Percentiles rank a stretch among this genome's conserved stretches.
Conservation (phyloP, 2,797 vertebrate species). For the Epinephelus coioides region DNA sequence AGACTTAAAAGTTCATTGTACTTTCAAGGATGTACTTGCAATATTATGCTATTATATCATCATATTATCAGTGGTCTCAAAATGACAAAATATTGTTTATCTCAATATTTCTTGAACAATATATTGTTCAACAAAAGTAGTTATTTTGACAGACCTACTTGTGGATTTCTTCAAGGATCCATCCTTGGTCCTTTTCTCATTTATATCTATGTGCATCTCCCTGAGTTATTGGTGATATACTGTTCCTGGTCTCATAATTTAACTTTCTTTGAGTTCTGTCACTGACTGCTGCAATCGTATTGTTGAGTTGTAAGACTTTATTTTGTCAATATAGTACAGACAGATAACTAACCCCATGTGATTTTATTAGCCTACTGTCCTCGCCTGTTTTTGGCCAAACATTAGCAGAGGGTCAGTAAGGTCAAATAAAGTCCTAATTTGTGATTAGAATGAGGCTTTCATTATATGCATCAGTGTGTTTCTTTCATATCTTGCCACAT, state of each 20-base stretch:
- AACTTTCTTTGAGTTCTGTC: not conserved
- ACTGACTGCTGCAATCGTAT: not conserved
- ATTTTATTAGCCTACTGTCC: not conserved
- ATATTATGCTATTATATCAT: no score
- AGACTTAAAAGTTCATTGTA: no score
- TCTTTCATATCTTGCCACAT: slow-evolving; percentile 34
- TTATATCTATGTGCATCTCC: not conserved
- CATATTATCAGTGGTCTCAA: no score
- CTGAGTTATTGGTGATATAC: not conserved
- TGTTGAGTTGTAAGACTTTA: not conserved
- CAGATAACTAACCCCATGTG: not conserved
- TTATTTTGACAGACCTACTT: no score
- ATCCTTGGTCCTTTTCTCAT: not conserved
- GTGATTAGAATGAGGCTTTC: not conserved
- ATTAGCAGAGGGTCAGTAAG: not conserved
- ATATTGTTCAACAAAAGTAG: no score
- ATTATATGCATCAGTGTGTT: not conserved
- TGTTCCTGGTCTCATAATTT: not conserved
- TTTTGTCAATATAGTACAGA: not conserved
- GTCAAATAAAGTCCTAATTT: not conserved
- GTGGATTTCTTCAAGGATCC: not conserved
- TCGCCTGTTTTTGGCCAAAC: not conserved
- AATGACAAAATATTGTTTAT: no score
- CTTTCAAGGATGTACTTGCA: no score
- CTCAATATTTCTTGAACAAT: no score